Evolutionary conservation across 2,888 invertebrate species (phyloP), one percentile per base, ranked within the genome.

Genomic region (Fragum whitleyi): DNA sequence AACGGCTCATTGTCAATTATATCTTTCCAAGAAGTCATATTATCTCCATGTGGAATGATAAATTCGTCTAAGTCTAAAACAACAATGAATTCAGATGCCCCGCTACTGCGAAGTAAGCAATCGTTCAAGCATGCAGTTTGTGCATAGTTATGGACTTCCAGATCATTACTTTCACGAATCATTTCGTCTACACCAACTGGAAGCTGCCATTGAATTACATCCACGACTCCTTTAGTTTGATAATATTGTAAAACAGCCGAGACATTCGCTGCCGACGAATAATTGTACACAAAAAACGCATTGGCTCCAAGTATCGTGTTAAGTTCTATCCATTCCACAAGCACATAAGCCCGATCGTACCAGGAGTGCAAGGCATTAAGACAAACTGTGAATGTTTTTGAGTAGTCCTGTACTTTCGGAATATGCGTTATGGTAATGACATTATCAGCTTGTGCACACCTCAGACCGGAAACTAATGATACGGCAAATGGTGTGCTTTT

Each of bases 11-110:
- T n/a, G n/a, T n/a, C n/a, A n/a, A n/a, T n/a, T n/a, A n/a, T n/a
- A n/a, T n/a, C n/a, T n/a, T n/a, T n/a, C n/a, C n/a, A n/a, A n/a
- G n/a, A n/a, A n/a, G n/a, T n/a, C n/a, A n/a, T n/a, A n/a, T n/a
- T n/a, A n/a, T n/a, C n/a, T n/a, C n/a, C 42, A 42, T 42, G 42
- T 11, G 93, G 92, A 19, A 93, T 86, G 42, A 93, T 88, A 65
- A 91, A 90, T 79, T 93, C 93, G 74, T 93, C 93, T n/a, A 93
- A 67, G 77, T 93, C 93, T 86, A n/a, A n/a, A n/a, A n/a, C n/a
- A n/a, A n/a, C n/a, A n/a, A n/a, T n/a, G n/a, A n/a, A n/a, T n/a
- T n/a, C 72, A 42, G 87, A 86, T 19, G 69, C 23, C 62, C 83
- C 67, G 81, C 88, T 85, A 69, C 86, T 81, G 32, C 93, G 81